Percentiles rank a stretch among this genome's conserved stretches.
Evolutionary conservation across 2,113 vertebrate species (phyloP).

Genomic region (Tachysurus fulvidraco): DNA sequence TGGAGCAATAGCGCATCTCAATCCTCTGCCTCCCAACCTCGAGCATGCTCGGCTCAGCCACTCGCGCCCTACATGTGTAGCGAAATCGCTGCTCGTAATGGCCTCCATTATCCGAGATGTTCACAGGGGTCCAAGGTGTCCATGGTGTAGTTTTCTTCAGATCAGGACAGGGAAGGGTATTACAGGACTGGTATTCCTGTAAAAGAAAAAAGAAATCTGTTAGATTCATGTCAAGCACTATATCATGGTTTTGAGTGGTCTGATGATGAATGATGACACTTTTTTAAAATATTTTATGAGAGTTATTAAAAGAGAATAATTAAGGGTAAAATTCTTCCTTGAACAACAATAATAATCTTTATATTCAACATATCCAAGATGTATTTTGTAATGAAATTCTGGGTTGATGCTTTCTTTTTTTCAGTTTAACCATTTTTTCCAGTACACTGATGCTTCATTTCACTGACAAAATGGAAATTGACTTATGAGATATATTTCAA

Average conservation of each 20-base stretch:
- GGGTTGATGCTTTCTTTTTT: not conserved
- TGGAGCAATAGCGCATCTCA: slow-evolving; percentile 97
- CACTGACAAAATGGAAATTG: no score
- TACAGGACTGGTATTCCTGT: slow-evolving; percentile 95
- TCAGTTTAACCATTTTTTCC: not conserved
- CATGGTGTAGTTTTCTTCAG: slow-evolving; percentile 96
- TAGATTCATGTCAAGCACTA: not conserved
- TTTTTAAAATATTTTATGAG: not conserved
- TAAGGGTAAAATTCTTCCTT: not conserved
- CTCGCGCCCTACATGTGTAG: slow-evolving; percentile 93
- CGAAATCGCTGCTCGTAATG: slow-evolving; percentile 96
- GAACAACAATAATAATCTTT: not conserved
- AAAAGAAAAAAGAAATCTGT: not conserved
- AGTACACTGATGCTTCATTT: no score
- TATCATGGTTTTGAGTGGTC: not conserved
- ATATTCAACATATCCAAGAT: not conserved
- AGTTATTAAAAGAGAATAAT: not conserved
- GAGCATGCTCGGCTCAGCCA: slow-evolving; percentile 84
- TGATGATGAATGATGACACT: not conserved
- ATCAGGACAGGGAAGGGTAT: slow-evolving; percentile 88
- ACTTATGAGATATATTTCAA: no score
- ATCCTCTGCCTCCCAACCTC: slow-evolving; percentile 94
- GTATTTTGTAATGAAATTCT: not conserved
- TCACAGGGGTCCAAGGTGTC: slow-evolving; percentile 95
- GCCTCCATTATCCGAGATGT: slow-evolving; percentile 94